Conservation (phyloP, 1,140 invertebrate species). For the Phymastichus coffea region DNA sequence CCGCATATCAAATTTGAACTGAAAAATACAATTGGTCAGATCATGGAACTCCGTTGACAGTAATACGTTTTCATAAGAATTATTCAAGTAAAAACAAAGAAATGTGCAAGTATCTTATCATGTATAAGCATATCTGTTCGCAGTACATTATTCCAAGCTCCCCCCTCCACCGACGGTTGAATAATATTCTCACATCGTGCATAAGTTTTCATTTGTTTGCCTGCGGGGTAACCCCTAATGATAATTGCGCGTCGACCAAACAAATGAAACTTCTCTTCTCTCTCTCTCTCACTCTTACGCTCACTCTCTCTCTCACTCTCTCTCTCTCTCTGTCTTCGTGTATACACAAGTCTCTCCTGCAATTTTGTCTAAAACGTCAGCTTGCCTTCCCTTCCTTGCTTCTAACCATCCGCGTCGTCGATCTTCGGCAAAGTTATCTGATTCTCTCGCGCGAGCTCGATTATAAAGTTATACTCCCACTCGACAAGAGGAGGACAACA, state of each 20-base stretch:
- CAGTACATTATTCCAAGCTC: not conserved
- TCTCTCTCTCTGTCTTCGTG: too few relatives aligned
- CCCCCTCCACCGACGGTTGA: not conserved
- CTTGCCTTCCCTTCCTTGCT: conserved; percentile 16
- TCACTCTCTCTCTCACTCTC: too few relatives aligned
- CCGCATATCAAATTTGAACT: too few relatives aligned
- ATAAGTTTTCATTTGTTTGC: not conserved
- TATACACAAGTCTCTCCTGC: not conserved
- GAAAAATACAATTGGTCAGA: too few relatives aligned
- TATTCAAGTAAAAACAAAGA: too few relatives aligned
- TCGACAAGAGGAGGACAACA: too few relatives aligned
- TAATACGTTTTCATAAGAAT: too few relatives aligned
- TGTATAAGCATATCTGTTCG: too few relatives aligned
- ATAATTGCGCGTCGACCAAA: conserved; percentile 14
- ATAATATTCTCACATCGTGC: too few relatives aligned
- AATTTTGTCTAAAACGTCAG: conserved; percentile 12
- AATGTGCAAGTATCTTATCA: too few relatives aligned
- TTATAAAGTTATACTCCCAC: conserved; percentile 20
- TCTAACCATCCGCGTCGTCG: conserved; percentile 8
- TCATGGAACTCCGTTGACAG: too few relatives aligned
- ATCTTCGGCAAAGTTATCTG: conserved; percentile 22
- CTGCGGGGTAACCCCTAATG: not conserved
- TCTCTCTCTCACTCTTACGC: not conserved
- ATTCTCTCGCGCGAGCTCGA: conserved; percentile 1
- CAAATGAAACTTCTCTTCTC: conserved; percentile 15